Evolutionary conservation across 2,113 vertebrate species (phyloP), one percentile per base, ranked within the genome.

Genomic region (Tupaia chinensis): DNA sequence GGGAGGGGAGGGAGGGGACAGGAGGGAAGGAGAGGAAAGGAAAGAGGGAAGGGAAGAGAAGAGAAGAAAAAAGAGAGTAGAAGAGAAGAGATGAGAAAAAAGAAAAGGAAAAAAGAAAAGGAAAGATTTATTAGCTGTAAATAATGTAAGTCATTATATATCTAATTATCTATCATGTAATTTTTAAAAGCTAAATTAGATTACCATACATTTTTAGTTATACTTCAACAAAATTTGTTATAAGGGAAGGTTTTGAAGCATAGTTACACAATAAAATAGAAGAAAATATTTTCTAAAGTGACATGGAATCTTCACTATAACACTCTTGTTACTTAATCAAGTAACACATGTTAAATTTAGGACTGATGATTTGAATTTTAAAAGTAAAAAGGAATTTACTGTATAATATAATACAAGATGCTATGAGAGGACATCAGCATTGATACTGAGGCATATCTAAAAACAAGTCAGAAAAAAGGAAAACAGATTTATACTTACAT

Each of bases 111-210:
- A 73, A 69, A 15, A 34, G 70, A 78, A 93, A 68, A 72, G 19
- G 29, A 58, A 78, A 58, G 2, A 63, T 87, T 69, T 14, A 6
- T 65, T 94, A 79, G 0, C 7, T 44, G 7, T 76, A 54, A 68
- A 84, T 60, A 69, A 12, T 69, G 3, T 32, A 60, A 76, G 3
- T 79, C 10, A 29, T 68, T 93, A 89, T 79, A 90, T 87, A n/a
- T 25, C 17, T 92, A 92, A 96, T 87, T 78, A 70, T 9, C 22
- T 0, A 54, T n/a, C 9, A 60, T 53, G 2, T 25, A n/a, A 68
- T 60, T 76, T 92, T 87, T 82, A 58, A 84, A 90, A 83, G 22
- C 27, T 84, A 87, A 82, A 81, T 86, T 73, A n/a, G 7, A 61
- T 65, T 86, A 82, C 4, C 13, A 88, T 68, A 85, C 7, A 2